A percentile compares a stretch with the other conserved stretches of the same genome.
Evolutionary conservation across 2,113 vertebrate species (phyloP).

Genomic region (Sander lucioperca): DNA sequence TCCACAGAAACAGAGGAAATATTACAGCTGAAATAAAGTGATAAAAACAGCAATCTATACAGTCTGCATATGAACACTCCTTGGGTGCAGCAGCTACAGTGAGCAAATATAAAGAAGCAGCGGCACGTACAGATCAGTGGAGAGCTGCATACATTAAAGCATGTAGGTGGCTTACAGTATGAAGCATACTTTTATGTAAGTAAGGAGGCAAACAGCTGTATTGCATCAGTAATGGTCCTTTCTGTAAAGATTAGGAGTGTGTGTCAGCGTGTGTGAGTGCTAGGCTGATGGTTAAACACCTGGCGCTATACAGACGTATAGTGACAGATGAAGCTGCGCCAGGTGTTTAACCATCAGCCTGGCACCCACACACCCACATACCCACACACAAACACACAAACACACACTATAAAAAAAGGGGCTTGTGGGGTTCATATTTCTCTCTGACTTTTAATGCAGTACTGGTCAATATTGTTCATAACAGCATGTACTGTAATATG

Average conservation of each 20-base stretch:
- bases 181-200: slow-evolving; percentile 21
- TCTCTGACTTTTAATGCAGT: slow-evolving; percentile 1
- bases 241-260: slow-evolving; percentile 5
- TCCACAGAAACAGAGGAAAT: neutral
- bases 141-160: slow-evolving; percentile 10
- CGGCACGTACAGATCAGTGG: slow-evolving; percentile 19
- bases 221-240: slow-evolving; percentile 14
- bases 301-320: slow-evolving; percentile 2
- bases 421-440: neutral
- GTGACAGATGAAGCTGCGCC: slow-evolving; percentile 43
- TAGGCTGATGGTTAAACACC: no score
- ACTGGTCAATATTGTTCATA: slow-evolving; percentile 25
- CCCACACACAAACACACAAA: slow-evolving; percentile 3
- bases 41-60: neutral
- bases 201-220: slow-evolving; percentile 14
- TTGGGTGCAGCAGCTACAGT: neutral
- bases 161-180: slow-evolving; percentile 38
- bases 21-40: neutral
- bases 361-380: slow-evolving; percentile 10
- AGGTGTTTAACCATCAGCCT: slow-evolving; percentile 39
- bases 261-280: neutral
- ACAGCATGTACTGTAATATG: neutral
- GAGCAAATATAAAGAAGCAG: slow-evolving; percentile 25
- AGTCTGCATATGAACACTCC: slow-evolving; percentile 13
- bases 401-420: slow-evolving; percentile 2